phyloP scores from a whole-genome alignment of 2,888 invertebrate genomes.

The Iselma pallidipennis region DNA sequence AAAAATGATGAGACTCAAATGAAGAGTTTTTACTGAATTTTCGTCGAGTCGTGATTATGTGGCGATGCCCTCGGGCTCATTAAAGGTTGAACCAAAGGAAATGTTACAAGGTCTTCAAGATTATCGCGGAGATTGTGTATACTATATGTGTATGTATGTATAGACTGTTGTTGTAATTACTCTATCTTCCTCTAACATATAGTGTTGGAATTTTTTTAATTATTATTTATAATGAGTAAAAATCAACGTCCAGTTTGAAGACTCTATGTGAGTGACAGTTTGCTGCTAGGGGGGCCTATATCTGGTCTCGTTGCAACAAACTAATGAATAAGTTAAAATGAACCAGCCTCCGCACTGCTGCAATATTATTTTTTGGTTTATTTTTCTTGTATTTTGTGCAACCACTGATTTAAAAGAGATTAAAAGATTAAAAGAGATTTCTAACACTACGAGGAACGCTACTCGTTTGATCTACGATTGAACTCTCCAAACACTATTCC shows the following conservation, averaged over 20 bases:
- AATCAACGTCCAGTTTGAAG: slow-evolving; percentile 51
- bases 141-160: not conserved
- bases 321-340: slow-evolving; percentile 40
- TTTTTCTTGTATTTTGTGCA: too few relatives aligned
- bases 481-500: not conserved
- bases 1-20: not conserved
- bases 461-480: not conserved
- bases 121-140: slow-evolving; percentile 55
- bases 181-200: slow-evolving; percentile 30
- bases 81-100: slow-evolving; percentile 55
- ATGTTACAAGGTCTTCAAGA: slow-evolving; percentile 59
- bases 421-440: too few relatives aligned
- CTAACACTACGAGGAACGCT: too few relatives aligned
- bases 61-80: slow-evolving; percentile 46
- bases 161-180: slow-evolving; percentile 39
- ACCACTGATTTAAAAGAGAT: not conserved
- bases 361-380: not conserved
- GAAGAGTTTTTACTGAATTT: slow-evolving; percentile 11
- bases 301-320: slow-evolving; percentile 32
- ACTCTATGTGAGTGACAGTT: slow-evolving; percentile 55
- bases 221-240: slow-evolving; percentile 55
- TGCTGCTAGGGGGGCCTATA: slow-evolving; percentile 45
- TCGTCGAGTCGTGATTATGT: slow-evolving; percentile 35
- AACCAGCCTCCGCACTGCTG: slow-evolving; percentile 4
- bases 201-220: slow-evolving; percentile 35